phyloP scores from a whole-genome alignment of 2,888 invertebrate species.

The Oscheius sp. region DNA sequence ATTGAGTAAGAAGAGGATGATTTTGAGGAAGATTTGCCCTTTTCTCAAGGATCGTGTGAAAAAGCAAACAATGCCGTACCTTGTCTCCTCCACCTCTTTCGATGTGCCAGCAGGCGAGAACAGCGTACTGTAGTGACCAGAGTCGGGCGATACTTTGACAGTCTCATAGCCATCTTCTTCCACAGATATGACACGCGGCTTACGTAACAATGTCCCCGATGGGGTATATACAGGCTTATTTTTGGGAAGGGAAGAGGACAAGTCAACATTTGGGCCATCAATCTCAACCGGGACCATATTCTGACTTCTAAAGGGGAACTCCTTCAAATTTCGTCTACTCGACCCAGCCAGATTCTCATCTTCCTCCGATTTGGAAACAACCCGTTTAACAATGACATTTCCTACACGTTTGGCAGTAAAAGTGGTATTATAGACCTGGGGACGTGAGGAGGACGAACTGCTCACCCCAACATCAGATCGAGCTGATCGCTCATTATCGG shows the following conservation, averaged over 20 bases:
- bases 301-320: constrained; percentile 46
- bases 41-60: not conserved
- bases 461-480: constrained; percentile 47
- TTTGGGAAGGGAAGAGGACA: constrained; percentile 25
- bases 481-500: constrained; percentile 59
- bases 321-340: constrained; percentile 39
- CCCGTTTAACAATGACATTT: constrained; percentile 67
- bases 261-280: constrained; percentile 65
- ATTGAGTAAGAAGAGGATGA: not conserved
- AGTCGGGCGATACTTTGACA: constrained; percentile 46
- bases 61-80: constrained; percentile 4
- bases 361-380: constrained; percentile 57
- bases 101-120: constrained; percentile 21
- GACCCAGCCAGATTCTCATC: constrained; percentile 28
- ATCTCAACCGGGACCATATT: constrained; percentile 65
- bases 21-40: not conserved
- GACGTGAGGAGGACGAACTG: constrained; percentile 17
- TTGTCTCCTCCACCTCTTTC: not conserved
- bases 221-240: constrained; percentile 47
- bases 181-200: constrained; percentile 56
- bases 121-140: constrained; percentile 38
- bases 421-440: constrained; percentile 53
- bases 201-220: constrained; percentile 57
- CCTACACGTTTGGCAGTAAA: constrained; percentile 69
- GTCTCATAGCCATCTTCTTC: constrained; percentile 36